A percentile compares a stretch with the other conserved stretches of the same genome.
These are phyloP conservation scores for Leptinotarsa lineolata DNA, from an alignment of 1,140 invertebrate genomes.

Conservation along the genomic window DNA sequence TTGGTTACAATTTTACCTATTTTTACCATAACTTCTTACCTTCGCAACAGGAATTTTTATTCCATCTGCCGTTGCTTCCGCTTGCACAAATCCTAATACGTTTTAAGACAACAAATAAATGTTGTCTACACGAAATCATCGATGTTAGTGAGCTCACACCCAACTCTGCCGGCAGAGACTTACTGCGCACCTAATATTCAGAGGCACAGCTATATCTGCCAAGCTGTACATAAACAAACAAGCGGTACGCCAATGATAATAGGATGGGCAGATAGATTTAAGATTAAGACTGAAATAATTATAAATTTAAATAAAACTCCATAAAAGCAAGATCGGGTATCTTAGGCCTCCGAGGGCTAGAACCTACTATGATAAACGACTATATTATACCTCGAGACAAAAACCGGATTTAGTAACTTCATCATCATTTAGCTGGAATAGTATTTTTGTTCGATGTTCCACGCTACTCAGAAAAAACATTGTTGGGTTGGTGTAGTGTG, in stretches of 20 bases:
- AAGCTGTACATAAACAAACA: background rate
- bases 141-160: too few species aligned
- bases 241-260: slow-evolving; percentile 1
- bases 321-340: slow-evolving; percentile 41
- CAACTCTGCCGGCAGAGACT: background rate
- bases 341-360: slow-evolving; percentile 36
- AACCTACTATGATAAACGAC: slow-evolving; percentile 49
- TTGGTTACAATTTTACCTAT: background rate
- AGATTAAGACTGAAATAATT: slow-evolving; percentile 20
- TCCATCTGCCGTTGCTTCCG: too few species aligned
- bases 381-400: slow-evolving; percentile 48
- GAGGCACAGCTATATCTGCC: too few species aligned
- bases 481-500: background rate
- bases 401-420: slow-evolving; percentile 51
- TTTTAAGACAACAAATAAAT: background rate
- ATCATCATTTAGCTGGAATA: slow-evolving; percentile 36
- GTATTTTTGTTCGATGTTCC: background rate
- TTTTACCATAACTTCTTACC: background rate
- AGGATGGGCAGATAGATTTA: slow-evolving; percentile 4
- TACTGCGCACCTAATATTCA: background rate
- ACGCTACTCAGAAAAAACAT: background rate
- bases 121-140: background rate
- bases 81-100: too few species aligned
- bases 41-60: background rate
- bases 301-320: slow-evolving; percentile 36